Evolutionary conservation across 2,113 vertebrate species (phyloP).

Genomic region (Carassius auratus): DNA sequence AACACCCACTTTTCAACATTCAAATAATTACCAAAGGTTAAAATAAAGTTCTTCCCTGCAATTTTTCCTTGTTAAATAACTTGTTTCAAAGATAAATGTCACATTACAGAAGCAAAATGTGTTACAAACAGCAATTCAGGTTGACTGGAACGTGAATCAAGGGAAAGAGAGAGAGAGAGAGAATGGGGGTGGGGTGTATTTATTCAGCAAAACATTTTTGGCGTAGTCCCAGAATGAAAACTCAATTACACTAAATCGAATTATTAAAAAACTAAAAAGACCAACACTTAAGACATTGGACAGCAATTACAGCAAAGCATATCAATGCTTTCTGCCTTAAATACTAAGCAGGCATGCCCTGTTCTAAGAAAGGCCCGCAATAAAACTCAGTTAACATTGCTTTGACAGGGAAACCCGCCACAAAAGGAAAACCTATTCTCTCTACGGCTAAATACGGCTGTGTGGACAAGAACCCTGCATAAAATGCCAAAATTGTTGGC

Average conservation of each 20-base stretch:
- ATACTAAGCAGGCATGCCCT: background rate
- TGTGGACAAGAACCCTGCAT: background rate
- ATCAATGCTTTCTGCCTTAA: background rate
- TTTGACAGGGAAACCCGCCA: background rate
- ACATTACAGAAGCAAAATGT: background rate
- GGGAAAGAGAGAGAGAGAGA: background rate
- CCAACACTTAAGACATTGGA: conserved; percentile 28
- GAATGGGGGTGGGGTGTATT: background rate
- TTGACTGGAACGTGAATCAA: background rate
- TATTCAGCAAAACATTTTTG: conserved; percentile 21
- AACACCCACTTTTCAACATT: background rate
- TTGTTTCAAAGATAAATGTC: background rate
- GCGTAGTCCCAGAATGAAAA: conserved; percentile 14
- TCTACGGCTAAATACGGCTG: background rate
- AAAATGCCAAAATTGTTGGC: no score
- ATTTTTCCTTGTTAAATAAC: background rate
- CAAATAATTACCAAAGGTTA: conserved; percentile 9
- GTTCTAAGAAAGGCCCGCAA: background rate
- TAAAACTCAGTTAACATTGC: background rate
- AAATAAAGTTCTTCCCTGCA: background rate
- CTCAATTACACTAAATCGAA: conserved; percentile 34
- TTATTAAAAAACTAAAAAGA: conserved; percentile 27
- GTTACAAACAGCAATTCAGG: conserved; percentile 5
- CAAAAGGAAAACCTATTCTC: background rate
- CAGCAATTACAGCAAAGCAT: background rate